Conservation (phyloP, 64 coral and sea anemone genomes). For the Porites australiensis region DNA sequence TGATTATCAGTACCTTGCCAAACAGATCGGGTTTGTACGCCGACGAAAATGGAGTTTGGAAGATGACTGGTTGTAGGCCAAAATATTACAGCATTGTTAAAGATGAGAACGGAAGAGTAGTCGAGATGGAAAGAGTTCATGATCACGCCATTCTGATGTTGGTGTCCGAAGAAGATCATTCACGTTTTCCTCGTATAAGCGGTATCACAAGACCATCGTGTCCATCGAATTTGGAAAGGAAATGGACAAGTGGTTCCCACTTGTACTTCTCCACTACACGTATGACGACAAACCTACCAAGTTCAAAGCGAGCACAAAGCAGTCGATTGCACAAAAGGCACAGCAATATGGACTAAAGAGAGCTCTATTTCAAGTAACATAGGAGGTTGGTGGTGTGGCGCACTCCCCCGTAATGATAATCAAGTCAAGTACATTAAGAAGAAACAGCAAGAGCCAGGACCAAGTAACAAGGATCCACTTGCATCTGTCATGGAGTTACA, state of each 20-base stretch:
- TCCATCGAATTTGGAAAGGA: neutral
- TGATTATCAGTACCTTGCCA: neutral
- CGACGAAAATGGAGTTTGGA: slow-evolving; percentile 9
- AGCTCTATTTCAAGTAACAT: neutral
- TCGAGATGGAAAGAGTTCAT: neutral
- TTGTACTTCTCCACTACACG: too few relatives aligned
- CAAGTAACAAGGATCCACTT: slow-evolving; percentile 41
- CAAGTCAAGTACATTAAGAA: neutral
- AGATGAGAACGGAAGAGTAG: neutral
- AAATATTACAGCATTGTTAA: neutral
- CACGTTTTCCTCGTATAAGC: neutral
- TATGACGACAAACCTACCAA: too few relatives aligned
- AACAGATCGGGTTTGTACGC: neutral
- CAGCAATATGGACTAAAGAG: neutral
- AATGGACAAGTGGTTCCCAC: neutral
- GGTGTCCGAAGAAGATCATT: neutral
- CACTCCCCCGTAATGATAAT: neutral
- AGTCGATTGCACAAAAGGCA: neutral
- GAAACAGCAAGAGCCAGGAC: neutral
- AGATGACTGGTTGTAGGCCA: neutral
- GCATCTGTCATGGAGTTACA: slow-evolving; percentile 70
- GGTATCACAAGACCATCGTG: neutral
- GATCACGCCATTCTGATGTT: neutral
- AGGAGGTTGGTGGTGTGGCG: neutral
- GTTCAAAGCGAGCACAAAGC: neutral